Evolutionary conservation across 1,140 invertebrate species (phyloP).

Genomic region (Thaumetopoea pityocampa): DNA sequence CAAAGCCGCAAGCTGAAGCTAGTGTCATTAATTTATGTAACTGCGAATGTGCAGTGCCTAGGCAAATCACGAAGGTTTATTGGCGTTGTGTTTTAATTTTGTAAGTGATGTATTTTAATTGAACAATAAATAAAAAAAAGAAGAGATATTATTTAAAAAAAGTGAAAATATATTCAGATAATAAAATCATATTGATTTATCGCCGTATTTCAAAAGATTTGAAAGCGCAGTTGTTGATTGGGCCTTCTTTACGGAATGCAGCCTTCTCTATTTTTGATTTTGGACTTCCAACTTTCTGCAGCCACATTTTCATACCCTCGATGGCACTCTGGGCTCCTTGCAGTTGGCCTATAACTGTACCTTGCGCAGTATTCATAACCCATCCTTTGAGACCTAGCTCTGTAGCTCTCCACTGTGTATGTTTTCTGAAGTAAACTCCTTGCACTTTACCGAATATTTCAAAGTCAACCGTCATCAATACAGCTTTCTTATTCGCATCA

Average conservation of each 20-base stretch:
- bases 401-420: conserved; percentile 77
- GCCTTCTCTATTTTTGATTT: conserved; percentile 78
- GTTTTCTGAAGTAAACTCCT: conserved; percentile 77
- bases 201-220: conserved; percentile 55
- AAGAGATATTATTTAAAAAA: background rate
- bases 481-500: conserved; percentile 28
- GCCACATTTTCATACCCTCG: conserved; percentile 79
- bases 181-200: conserved; percentile 21
- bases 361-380: conserved; percentile 80
- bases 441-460: conserved; percentile 79
- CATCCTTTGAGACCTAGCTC: conserved; percentile 79
- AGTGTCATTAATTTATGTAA: too few species aligned
- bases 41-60: too few species aligned
- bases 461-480: conserved; percentile 58
- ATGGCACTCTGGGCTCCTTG: conserved; percentile 77
- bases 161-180: background rate
- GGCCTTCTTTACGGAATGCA: conserved; percentile 71
- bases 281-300: conserved; percentile 78
- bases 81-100: too few species aligned
- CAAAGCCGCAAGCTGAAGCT: too few species aligned
- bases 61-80: too few species aligned
- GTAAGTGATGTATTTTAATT: too few species aligned
- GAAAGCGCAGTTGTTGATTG: conserved; percentile 46
- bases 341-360: conserved; percentile 79
- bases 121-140: background rate